These are phyloP conservation scores for Meandrusa payeni DNA, from an alignment of 2,888 invertebrate genomes.

Conservation along the genomic window DNA sequence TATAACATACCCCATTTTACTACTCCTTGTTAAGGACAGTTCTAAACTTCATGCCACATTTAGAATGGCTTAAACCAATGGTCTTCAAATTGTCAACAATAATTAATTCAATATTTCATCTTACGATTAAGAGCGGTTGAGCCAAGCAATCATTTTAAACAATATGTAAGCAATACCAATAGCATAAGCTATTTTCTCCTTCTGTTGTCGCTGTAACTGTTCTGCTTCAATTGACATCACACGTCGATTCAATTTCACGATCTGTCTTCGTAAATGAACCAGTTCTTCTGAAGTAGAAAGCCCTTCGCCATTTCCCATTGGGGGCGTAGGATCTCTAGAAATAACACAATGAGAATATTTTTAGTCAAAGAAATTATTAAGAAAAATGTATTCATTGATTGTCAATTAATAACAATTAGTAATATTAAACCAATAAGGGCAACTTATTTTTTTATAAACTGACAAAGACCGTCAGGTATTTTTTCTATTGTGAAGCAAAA, in stretches of 20 bases:
- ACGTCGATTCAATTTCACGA: slow-evolving; percentile 92
- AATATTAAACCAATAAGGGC: too few species aligned
- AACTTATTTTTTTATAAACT: too few species aligned
- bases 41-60: slow-evolving; percentile 26
- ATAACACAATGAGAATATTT: too few species aligned
- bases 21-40: slow-evolving; percentile 20
- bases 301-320: slow-evolving; percentile 82
- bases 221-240: slow-evolving; percentile 94
- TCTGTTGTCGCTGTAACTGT: slow-evolving; percentile 89
- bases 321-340: slow-evolving; percentile 85
- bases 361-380: too few species aligned
- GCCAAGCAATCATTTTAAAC: slow-evolving; percentile 92
- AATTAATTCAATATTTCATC: slow-evolving; percentile 57
- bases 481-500: too few species aligned
- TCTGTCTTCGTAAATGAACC: slow-evolving; percentile 90
- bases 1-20: slow-evolving; percentile 21
- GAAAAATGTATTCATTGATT: too few species aligned
- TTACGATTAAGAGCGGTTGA: slow-evolving; percentile 77
- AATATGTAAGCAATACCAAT: slow-evolving; percentile 92
- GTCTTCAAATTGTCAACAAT: slow-evolving; percentile 60
- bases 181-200: slow-evolving; percentile 92
- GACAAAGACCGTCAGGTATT: too few species aligned
- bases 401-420: too few species aligned
- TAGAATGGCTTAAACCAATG: slow-evolving; percentile 20
- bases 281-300: slow-evolving; percentile 89